A percentile compares a stretch with the other conserved stretches of the same genome.
Evolutionary conservation across 2,797 vertebrate genomes (phyloP).

Genomic region (Petrocephalus sullivani): DNA sequence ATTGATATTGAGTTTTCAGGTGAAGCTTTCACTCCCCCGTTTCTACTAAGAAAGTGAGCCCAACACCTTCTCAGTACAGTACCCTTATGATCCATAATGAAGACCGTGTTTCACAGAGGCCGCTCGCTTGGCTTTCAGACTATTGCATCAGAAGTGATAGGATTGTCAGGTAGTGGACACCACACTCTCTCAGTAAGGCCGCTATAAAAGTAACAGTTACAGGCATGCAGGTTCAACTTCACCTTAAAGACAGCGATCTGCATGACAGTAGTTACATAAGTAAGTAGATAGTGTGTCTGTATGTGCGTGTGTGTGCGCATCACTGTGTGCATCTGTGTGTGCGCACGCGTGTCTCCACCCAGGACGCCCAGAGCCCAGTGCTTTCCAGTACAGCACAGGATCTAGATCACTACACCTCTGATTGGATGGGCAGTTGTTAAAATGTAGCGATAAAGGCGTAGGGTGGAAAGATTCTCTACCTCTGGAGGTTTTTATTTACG

Average conservation of each 20-base stretch:
- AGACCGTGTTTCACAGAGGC: neutral
- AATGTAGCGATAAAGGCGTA: neutral
- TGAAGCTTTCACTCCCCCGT: neutral
- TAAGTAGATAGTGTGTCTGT: neutral
- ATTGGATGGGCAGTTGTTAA: neutral
- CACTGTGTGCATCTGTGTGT: neutral
- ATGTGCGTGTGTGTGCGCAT: neutral
- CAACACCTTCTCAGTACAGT: neutral
- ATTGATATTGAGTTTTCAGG: neutral
- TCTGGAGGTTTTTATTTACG: neutral
- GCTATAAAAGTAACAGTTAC: neutral
- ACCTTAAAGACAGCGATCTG: neutral
- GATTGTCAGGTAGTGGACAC: neutral
- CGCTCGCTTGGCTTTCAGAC: neutral
- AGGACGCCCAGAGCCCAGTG: neutral
- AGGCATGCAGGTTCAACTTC: neutral
- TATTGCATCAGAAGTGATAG: conserved; percentile 5
- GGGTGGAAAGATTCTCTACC: neutral
- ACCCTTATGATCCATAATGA: neutral
- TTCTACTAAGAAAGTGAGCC: neutral
- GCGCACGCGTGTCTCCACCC: too few relatives aligned
- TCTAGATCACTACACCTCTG: neutral
- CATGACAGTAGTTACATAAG: neutral
- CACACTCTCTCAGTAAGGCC: neutral
- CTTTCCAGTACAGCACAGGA: neutral